phyloP scores from a whole-genome alignment of 2,797 vertebrate genomes.

The Ambastaia sidthimunki region DNA sequence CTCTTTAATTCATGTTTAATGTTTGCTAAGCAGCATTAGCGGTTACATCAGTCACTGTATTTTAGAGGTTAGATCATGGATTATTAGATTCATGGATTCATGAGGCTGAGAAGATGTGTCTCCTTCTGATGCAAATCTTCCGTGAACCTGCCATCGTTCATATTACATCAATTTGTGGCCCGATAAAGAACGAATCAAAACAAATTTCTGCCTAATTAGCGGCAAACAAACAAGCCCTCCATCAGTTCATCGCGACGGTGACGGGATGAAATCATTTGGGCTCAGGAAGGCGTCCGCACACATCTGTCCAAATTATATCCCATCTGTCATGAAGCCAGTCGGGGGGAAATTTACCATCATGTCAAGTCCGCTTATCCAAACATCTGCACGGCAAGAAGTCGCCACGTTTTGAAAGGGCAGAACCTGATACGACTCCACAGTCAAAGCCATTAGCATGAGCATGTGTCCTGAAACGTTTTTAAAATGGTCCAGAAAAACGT shows the following conservation, averaged over 20 bases:
- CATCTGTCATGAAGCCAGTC: slow-evolving; percentile 84
- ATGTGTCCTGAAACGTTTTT: too few species aligned
- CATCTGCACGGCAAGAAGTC: slow-evolving; percentile 74
- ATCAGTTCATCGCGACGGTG: slow-evolving; percentile 82
- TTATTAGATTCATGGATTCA: background rate
- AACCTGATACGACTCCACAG: slow-evolving; percentile 28
- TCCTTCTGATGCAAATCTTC: slow-evolving; percentile 22
- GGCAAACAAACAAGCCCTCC: slow-evolving; percentile 86
- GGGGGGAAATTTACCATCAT: slow-evolving; percentile 81
- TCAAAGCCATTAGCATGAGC: background rate
- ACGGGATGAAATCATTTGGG: slow-evolving; percentile 85
- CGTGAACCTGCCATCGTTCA: slow-evolving; percentile 59
- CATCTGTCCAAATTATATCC: slow-evolving; percentile 81
- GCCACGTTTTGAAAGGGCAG: slow-evolving; percentile 50
- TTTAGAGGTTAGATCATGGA: background rate
- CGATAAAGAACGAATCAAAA: slow-evolving; percentile 82
- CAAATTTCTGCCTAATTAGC: slow-evolving; percentile 94
- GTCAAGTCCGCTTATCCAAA: slow-evolving; percentile 77
- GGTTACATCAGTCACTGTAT: background rate
- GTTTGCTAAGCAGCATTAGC: slow-evolving; percentile 11
- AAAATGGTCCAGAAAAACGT: too few species aligned
- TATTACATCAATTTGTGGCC: slow-evolving; percentile 74
- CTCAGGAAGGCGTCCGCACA: slow-evolving; percentile 84
- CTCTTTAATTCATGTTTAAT: slow-evolving; percentile 15
- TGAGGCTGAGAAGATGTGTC: background rate